Percentiles rank a stretch among this genome's conserved stretches.
Evolutionary conservation across 2,888 invertebrate genomes (phyloP).

Genomic region (Apoda limacodes): DNA sequence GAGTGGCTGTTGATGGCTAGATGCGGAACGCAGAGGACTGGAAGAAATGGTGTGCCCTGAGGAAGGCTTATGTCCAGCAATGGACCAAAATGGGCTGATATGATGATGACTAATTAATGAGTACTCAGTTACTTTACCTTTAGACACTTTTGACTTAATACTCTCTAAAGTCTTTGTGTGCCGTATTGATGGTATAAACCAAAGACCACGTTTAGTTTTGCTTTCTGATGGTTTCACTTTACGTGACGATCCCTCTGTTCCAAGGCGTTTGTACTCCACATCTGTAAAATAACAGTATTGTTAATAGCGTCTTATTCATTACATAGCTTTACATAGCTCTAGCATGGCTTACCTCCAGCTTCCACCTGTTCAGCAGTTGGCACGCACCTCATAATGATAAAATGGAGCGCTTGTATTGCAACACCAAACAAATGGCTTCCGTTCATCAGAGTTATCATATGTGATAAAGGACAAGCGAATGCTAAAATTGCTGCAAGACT

Average conservation of each 20-base stretch:
- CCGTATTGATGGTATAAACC: constrained; percentile 63
- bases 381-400: constrained; percentile 65
- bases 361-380: constrained; percentile 66
- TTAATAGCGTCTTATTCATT: too few relatives aligned
- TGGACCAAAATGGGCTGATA: too few relatives aligned
- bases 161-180: constrained; percentile 63
- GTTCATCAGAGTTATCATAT: constrained; percentile 71
- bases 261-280: constrained; percentile 60
- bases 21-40: too few relatives aligned
- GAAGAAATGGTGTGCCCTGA: too few relatives aligned
- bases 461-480: constrained; percentile 72
- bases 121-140: constrained; percentile 32
- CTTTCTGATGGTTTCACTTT: constrained; percentile 33
- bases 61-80: too few relatives aligned
- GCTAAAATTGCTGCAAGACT: constrained; percentile 73
- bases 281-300: constrained; percentile 34
- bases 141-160: constrained; percentile 57
- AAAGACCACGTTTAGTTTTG: constrained; percentile 54
- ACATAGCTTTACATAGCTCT: too few relatives aligned
- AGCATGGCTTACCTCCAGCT: constrained; percentile 55
- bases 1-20: too few relatives aligned
- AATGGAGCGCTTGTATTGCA: constrained; percentile 56
- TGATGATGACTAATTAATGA: constrained; percentile 1
- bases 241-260: constrained; percentile 37
- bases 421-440: constrained; percentile 66